Conservation (phyloP, 2,888 invertebrate species). For the Sphinx pinastri region DNA sequence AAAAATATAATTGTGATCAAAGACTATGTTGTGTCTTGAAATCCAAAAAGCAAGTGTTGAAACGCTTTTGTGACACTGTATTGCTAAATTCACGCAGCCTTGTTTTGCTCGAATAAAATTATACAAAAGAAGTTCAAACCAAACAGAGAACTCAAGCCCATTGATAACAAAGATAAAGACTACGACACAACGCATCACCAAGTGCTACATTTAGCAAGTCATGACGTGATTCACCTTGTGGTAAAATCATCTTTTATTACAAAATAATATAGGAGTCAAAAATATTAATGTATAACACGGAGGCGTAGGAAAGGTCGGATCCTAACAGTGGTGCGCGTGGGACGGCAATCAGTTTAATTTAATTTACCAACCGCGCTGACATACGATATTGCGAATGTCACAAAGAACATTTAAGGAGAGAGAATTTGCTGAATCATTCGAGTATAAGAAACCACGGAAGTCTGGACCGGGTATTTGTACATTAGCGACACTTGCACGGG, state of each 20-base stretch:
- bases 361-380: conserved; percentile 2
- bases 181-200: neutral
- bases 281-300: neutral
- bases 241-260: neutral
- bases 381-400: neutral
- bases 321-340: neutral
- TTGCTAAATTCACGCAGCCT: too few species aligned
- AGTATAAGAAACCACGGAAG: neutral
- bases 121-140: neutral
- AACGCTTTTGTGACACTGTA: too few species aligned
- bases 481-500: neutral
- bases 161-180: neutral
- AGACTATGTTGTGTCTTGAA: too few species aligned
- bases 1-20: too few species aligned
- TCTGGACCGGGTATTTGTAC: too few species aligned
- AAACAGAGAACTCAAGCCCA: neutral
- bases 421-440: neutral
- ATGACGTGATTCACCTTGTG: neutral
- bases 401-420: conserved; percentile 1
- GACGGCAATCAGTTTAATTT: conserved; percentile 13
- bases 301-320: neutral
- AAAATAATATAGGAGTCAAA: neutral
- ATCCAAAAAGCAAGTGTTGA: too few species aligned
- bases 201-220: conserved; percentile 13
- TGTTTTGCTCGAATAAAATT: too few species aligned